Evolutionary conservation across 2,797 vertebrate genomes (phyloP).

Genomic region (Diplodus puntazzo): DNA sequence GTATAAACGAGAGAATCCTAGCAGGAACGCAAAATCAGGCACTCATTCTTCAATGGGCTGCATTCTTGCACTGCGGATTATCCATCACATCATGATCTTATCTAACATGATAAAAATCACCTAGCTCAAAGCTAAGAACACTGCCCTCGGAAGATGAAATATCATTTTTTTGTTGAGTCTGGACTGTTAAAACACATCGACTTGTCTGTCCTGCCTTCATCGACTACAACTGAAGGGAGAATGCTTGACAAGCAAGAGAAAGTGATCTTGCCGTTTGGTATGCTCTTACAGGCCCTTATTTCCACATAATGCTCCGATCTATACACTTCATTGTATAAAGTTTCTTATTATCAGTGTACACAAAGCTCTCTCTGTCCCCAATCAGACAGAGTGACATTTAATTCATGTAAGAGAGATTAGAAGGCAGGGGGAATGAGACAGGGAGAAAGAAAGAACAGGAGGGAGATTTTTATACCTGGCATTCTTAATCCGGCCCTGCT

Average conservation of each 20-base stretch:
- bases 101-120: conserved; percentile 7
- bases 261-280: conserved; percentile 7
- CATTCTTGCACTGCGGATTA: not conserved
- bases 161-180: not conserved
- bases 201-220: not conserved
- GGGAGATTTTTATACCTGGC: conserved; percentile 87
- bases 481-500: conserved; percentile 97
- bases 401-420: conserved; percentile 36
- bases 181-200: not conserved
- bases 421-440: not conserved
- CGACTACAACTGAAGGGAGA: not conserved
- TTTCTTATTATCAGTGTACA: conserved; percentile 40
- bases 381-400: conserved; percentile 40
- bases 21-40: not conserved
- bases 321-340: conserved; percentile 41
- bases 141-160: conserved; percentile 7
- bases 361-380: conserved; percentile 50
- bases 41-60: conserved; percentile 8
- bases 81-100: not conserved
- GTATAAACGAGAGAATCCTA: conserved; percentile 1
- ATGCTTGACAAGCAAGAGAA: conserved; percentile 2
- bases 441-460: not conserved
- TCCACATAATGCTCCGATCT: conserved; percentile 27
- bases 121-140: not conserved
- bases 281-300: conserved; percentile 26